These are phyloP conservation scores for Macrobrachium rosenbergii DNA, from an alignment of 1,140 invertebrate genomes.

Conservation along the genomic window DNA sequence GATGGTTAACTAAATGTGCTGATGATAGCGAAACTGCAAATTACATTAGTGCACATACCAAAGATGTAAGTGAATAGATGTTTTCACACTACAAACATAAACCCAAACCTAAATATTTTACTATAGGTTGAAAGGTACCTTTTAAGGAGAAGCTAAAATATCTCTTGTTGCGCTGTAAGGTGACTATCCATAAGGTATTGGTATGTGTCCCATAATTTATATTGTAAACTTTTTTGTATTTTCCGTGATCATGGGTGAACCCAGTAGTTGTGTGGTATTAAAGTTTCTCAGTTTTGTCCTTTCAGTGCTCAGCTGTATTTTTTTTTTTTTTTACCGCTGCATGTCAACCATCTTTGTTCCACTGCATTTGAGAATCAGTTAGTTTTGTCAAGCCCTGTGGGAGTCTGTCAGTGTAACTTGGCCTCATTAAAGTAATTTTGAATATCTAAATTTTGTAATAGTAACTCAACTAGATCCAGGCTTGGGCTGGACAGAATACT, in stretches of 20 bases:
- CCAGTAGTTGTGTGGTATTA: no score
- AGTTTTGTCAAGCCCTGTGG: no score
- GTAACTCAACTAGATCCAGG: no score
- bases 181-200: not conserved
- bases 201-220: not conserved
- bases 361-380: no score
- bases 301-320: not conserved
- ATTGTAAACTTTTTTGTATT: not conserved
- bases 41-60: conserved; percentile 98
- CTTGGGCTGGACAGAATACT: no score
- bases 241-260: no score
- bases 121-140: not conserved
- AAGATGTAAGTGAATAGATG: conserved; percentile 78
- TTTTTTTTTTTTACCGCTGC: not conserved
- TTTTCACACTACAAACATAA: not conserved
- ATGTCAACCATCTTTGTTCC: no score
- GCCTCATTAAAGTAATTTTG: no score
- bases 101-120: no score
- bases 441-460: no score
- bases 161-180: not conserved
- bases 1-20: conserved; percentile 98
- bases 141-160: not conserved
- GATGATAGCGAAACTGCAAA: conserved; percentile 99
- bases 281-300: no score
- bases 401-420: no score